Conservation (phyloP, 2,113 vertebrate species). For the Psilopogon haemacephalus region DNA sequence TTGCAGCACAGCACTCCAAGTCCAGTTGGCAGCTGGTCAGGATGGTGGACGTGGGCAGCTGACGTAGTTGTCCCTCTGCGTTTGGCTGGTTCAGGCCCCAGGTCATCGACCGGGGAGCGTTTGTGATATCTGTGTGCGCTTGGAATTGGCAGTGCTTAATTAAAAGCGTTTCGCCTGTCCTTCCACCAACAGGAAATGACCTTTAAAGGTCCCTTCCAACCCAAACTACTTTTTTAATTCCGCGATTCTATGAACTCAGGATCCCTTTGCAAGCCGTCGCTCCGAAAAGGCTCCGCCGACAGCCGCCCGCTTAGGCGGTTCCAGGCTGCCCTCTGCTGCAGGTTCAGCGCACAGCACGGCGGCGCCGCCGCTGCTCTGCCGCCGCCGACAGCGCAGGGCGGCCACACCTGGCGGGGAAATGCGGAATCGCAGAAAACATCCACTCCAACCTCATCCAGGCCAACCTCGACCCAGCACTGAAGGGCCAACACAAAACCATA, state of each 20-base stretch:
- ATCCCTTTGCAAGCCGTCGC: rapidly evolving
- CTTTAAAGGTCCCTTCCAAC: not conserved
- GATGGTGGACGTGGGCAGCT: not conserved
- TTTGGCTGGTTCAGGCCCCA: not conserved
- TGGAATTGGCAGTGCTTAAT: not conserved
- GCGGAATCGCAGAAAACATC: no score
- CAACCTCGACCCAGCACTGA: no score
- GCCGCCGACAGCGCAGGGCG: rapidly evolving
- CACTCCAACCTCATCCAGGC: no score
- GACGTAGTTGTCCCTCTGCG: rapidly evolving
- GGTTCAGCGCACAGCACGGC: not conserved
- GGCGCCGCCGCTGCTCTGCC: rapidly evolving
- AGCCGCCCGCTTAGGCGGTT: not conserved
- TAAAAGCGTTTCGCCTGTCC: not conserved
- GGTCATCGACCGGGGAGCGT: not conserved
- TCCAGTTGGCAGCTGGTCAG: not conserved
- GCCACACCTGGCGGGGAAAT: rapidly evolving
- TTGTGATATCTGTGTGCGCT: rapidly evolving
- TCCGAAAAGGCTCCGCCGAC: not conserved
- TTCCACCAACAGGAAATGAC: not conserved
- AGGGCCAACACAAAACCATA: no score
- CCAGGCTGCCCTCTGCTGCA: constrained; percentile 49
- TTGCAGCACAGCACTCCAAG: rapidly evolving
- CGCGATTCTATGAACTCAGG: not conserved
- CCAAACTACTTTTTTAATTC: not conserved